Base-by-base conservation (phyloP, 2,113 vertebrate species). In the Stigmatopora argus region DNA sequence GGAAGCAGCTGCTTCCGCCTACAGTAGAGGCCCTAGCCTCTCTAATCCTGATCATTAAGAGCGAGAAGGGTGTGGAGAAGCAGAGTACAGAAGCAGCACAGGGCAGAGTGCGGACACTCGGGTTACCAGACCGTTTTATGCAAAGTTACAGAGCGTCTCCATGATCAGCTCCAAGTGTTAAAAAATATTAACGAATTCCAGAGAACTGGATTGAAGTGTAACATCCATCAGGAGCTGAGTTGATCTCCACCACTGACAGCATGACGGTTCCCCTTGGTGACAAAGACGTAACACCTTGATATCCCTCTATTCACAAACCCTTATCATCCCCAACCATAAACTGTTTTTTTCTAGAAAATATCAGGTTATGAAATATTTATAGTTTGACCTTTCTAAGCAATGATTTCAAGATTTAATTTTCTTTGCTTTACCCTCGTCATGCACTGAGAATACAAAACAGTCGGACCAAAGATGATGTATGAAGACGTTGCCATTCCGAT, bases 11-110 rank as follows among this genome's bases (percentile, higher is more conserved):
- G 89, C 86, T 90, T 91, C 88, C 87, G 86, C 80, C 86, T 89
- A 85, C 84, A 85, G 87, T 87, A 86, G 80, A 90, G 84, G 85
- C 85, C 82, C 81, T 74, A 75, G 82, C 79, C 79, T 74, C 67
- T 85, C 88, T 90, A 91, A 91, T 90, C 89, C 86, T 67, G 73
- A 87, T 90, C 85, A 91, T 90, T 91, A 90, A 89, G 82, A 77
- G 75, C 79, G 81, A 75, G 80, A 87, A 81, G 85, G 81, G 82
- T 80, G 86, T 79, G 74, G 70, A 51, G 80, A 76, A 77, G 72
- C 19, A 23, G 73, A 79, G 77, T 64, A 76, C 67, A 73, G 82
- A 81, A 62, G 62, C 81, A 73, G 74, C 75, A 73, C 76, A 26
- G 72, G 84, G 86, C 78, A 81, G 65, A 68, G 78, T 66, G 75